phyloP scores from a whole-genome alignment of 2,888 invertebrate species.

The Aproaerema taeniolella region DNA sequence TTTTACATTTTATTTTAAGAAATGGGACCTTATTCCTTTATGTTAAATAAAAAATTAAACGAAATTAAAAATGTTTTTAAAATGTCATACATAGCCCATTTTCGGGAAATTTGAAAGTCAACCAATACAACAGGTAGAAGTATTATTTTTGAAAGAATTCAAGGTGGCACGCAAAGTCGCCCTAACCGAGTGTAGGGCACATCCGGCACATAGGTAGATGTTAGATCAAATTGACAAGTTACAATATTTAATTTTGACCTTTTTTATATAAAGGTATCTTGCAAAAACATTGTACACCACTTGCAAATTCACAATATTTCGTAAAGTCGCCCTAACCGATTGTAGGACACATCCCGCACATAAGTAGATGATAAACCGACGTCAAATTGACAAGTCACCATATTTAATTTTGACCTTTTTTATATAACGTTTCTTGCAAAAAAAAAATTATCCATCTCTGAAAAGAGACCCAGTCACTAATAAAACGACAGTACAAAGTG shows the following conservation, averaged over 20 bases:
- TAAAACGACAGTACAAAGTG: conserved; percentile 78
- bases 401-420: conserved; percentile 56
- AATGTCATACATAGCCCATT: too few species aligned
- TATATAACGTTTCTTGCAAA: conserved; percentile 64
- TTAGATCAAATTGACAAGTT: conserved; percentile 66
- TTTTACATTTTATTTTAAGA: too few species aligned
- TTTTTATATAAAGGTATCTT: conserved; percentile 61
- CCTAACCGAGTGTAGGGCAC: conserved; percentile 76
- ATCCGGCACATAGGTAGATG: conserved; percentile 71
- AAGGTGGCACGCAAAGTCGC: conserved; percentile 79
- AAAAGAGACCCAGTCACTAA: conserved; percentile 69
- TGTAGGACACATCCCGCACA: conserved; percentile 77
- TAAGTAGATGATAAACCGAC: conserved; percentile 60
- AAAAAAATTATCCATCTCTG: conserved; percentile 65
- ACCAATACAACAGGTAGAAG: too few species aligned
- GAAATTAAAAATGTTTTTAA: too few species aligned
- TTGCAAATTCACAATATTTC: conserved; percentile 58
- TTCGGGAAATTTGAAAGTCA: too few species aligned
- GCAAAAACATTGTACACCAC: conserved; percentile 70
- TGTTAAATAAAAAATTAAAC: too few species aligned
- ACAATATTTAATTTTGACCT: conserved; percentile 60
- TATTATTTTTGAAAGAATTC: too few species aligned
- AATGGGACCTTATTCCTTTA: too few species aligned
- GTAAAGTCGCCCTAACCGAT: conserved; percentile 72
- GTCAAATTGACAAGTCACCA: conserved; percentile 68